Evolutionary conservation across 92 coral and sea anemone species (phyloP), one percentile per base, ranked within the genome.

Genomic region (Parazoanthus atlanticus): DNA sequence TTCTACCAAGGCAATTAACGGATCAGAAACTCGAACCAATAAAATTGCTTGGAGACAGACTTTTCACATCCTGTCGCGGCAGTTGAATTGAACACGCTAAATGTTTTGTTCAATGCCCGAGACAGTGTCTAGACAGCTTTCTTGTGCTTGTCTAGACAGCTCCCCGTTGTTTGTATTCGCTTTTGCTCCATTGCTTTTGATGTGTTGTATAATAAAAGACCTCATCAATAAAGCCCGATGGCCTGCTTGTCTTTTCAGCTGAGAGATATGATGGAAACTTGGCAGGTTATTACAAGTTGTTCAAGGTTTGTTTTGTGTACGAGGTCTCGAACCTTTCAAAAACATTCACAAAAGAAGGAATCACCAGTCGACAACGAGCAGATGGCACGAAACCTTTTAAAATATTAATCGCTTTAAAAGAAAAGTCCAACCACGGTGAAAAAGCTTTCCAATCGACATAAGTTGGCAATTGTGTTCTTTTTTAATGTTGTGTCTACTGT

Each of bases 101-200:
- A 89, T 93, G 93, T 92, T 93, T 89, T 92, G 82, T 85, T 85
- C 75, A 69, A 88, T 19, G 61, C 71, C 56, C 79, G 90, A 91
- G 96, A 83, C 96, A 66, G 11, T 77, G 98, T 95, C 98, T 95
- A 95, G 98, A 95, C 98, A 13, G 8, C 77, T 79, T 92, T 92
- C 89, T 86, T 89, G 81, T 85, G 74, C 11, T 46, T 81, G 94
- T 92, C 94, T 92, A 92, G 94, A 92, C 94, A 43, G 36, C 47
- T 66, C 79, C 83, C 78, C 88, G 90, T 75, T 89, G 90, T 82
- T 61, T 79, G 86, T 75, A 61, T 90, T 92, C 88, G 79, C 71
- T 71, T 74, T 92, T 91, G 93, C 91, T 85, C 88, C 88, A 92
- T 73, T 84, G 90, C 86, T 86, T 90, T 74, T 89, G 81, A 81